Conservation (phyloP, 1,140 invertebrate species). For the Diachasma alloeum region DNA sequence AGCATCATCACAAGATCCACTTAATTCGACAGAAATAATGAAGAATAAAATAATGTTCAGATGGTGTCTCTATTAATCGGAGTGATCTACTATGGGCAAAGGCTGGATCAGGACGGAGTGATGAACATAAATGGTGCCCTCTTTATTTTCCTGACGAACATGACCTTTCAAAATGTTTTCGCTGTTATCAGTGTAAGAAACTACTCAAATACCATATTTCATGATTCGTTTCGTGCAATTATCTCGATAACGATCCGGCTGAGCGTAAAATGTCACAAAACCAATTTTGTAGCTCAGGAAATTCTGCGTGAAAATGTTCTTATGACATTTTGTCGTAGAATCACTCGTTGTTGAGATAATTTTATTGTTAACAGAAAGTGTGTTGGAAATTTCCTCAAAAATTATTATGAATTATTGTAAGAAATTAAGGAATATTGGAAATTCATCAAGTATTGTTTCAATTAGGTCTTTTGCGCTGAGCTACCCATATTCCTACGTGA, state of each 20-base stretch:
- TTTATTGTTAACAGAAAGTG: too few relatives aligned
- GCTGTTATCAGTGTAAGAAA: slow-evolving; percentile 85
- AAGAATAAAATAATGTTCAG: slow-evolving; percentile 63
- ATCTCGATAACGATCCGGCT: too few relatives aligned
- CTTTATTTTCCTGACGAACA: slow-evolving; percentile 91
- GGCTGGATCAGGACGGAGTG: slow-evolving; percentile 85
- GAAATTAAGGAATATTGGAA: too few relatives aligned
- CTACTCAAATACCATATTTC: background rate
- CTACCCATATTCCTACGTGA: slow-evolving; percentile 92
- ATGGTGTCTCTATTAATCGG: slow-evolving; percentile 88
- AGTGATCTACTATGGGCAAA: slow-evolving; percentile 87
- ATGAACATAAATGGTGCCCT: slow-evolving; percentile 97
- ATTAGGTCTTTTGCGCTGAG: slow-evolving; percentile 90
- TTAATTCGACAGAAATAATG: too few relatives aligned
- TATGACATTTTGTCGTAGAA: too few relatives aligned
- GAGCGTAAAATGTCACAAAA: too few relatives aligned
- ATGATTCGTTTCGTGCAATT: background rate
- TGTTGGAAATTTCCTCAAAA: too few relatives aligned
- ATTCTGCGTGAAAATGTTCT: too few relatives aligned
- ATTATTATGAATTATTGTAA: too few relatives aligned
- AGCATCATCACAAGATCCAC: too few relatives aligned
- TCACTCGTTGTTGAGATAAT: too few relatives aligned
- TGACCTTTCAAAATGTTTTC: slow-evolving; percentile 93
- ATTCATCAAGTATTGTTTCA: background rate
- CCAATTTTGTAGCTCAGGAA: too few relatives aligned